Percentiles rank a stretch among this genome's conserved stretches.
Conservation (phyloP, 2,888 invertebrate genomes). For the Pseudococcus jackbeardsleyi region DNA sequence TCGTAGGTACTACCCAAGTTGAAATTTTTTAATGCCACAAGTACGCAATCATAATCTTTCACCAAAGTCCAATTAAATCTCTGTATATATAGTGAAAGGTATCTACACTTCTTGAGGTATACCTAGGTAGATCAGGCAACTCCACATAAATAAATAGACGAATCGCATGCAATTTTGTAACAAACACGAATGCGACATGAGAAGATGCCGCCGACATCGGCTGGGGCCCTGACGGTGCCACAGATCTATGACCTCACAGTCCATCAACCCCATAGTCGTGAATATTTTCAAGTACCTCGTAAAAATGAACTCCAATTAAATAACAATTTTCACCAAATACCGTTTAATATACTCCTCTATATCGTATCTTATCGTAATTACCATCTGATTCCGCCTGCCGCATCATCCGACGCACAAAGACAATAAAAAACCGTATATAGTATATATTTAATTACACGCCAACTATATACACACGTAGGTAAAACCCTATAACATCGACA, state of each 20-base stretch:
- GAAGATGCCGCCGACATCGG: not conserved
- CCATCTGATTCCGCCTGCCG: conserved; percentile 3
- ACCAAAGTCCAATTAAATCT: not conserved
- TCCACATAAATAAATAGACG: not conserved
- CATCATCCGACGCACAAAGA: conserved; percentile 31
- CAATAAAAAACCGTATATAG: conserved; percentile 41
- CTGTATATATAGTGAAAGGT: conserved; percentile 25
- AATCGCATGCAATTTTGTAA: not conserved
- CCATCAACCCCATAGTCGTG: conserved; percentile 18
- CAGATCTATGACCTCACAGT: conserved; percentile 33
- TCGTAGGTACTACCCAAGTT: not conserved
- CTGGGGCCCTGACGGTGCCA: not conserved
- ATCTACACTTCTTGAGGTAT: not conserved
- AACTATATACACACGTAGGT: not conserved
- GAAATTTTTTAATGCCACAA: conserved; percentile 48
- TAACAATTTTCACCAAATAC: conserved; percentile 50
- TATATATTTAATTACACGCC: conserved; percentile 31
- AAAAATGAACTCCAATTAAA: conserved; percentile 48
- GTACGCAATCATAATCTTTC: conserved; percentile 46
- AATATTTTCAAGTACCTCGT: conserved; percentile 23
- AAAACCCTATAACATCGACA: not conserved
- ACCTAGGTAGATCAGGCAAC: not conserved
- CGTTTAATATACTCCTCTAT: conserved; percentile 41
- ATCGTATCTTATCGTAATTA: conserved; percentile 17
- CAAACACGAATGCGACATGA: not conserved